phyloP scores from a whole-genome alignment of 1,140 invertebrate species.

The Tenebrio molitor region DNA sequence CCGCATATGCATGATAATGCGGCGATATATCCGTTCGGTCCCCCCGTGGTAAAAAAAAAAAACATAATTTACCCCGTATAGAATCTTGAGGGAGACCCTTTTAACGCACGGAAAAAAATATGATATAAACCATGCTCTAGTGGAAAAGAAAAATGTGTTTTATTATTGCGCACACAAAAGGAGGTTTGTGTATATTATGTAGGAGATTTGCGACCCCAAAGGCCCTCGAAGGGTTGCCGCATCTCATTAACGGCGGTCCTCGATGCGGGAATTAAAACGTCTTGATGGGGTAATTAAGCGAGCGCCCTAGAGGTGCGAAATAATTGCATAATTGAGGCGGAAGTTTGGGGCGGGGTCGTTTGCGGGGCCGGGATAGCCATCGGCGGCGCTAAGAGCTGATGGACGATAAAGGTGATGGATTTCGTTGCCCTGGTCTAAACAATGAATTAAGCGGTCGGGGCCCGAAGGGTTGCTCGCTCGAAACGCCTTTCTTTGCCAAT shows the following conservation, averaged over 20 bases:
- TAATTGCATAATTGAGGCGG: too few relatives aligned
- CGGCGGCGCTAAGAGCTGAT: too few relatives aligned
- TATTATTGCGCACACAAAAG: slow-evolving; percentile 62
- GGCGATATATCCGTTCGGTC: slow-evolving; percentile 45
- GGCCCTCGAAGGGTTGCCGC: slow-evolving; percentile 47
- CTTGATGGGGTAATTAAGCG: too few relatives aligned
- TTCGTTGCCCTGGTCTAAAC: too few relatives aligned
- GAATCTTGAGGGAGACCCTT: slow-evolving; percentile 57
- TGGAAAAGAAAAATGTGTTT: slow-evolving; percentile 64
- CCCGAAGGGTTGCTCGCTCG: too few relatives aligned
- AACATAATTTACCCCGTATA: slow-evolving; percentile 58
- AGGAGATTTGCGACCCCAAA: slow-evolving; percentile 58
- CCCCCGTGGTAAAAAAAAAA: slow-evolving; percentile 55
- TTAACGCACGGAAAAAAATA: slow-evolving; percentile 60
- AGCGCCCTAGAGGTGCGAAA: too few relatives aligned
- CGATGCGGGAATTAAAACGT: too few relatives aligned
- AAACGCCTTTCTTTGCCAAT: too few relatives aligned
- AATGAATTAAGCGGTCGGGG: too few relatives aligned
- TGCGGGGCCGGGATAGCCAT: too few relatives aligned
- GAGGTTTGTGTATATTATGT: slow-evolving; percentile 56
- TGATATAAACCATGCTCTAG: slow-evolving; percentile 63
- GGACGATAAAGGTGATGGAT: too few relatives aligned
- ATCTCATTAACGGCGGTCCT: slow-evolving; percentile 24
- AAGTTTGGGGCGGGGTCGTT: too few relatives aligned
- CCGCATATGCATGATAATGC: slow-evolving; percentile 57